Base-by-base conservation (phyloP, 1,140 invertebrate species). In the Asobara japonica region DNA sequence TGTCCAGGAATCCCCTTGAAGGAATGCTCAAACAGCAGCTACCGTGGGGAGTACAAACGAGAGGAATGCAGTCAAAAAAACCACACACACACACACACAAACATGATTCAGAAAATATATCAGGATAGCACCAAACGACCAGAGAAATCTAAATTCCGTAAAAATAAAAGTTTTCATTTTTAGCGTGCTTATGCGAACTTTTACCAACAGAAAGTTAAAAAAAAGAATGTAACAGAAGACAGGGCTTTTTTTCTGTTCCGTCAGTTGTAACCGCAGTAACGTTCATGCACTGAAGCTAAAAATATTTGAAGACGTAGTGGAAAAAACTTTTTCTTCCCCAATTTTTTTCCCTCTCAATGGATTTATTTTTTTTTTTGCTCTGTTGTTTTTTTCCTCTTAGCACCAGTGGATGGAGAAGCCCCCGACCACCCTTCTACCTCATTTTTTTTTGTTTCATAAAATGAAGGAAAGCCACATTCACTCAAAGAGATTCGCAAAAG, bases 401-500 rank as follows among this genome's bases (percentile, higher is more conserved):
- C 11, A 36, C 5, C 5, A 36, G 31, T 5, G 31, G 31, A 11
- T 5, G 31, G 5, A 36, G 31, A 11, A 36, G 5, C n/a, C 61
- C 16, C 11, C 25, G 5, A 18, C 16, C 22, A 22, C 56, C 22
- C 22, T 27, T 31, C 38, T 41, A 18, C 20, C 18, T 33, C 31
- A n/a, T n/a, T n/a, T n/a, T n/a, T n/a, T n/a, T n/a, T n/a, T 72
- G 16, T 71, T 60, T 62, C 18, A 51, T 25, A 13, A 70, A 74
- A 74, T 70, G 67, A 74, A 74, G 36, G 69, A 27, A 7, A 11
- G 22, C 72, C 73, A 72, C 74, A 68, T 76, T 77, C 69, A 73
- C 73, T 82, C 78, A 78, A 80, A 80, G 76, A 75, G 73, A 76
- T 79, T 80, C 74, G 74, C 72, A 78, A 78, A 72, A 73, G 75